These are phyloP conservation scores for Hemistola chrysoprasaria DNA, from an alignment of 2,888 invertebrate species.

Conservation along the genomic window DNA sequence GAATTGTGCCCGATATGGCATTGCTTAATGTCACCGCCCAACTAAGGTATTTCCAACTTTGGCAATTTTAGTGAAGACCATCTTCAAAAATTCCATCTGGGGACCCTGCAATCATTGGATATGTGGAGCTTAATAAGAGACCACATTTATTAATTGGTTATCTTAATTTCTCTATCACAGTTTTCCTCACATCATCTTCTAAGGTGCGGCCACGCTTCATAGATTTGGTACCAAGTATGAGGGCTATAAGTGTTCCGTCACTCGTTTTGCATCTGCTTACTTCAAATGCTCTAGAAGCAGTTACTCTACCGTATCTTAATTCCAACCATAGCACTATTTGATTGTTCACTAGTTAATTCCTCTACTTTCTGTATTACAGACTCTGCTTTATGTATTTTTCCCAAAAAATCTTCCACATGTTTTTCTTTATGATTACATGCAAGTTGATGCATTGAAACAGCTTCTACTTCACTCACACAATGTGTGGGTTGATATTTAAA, in stretches of 20 bases:
- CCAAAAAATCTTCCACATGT: neutral
- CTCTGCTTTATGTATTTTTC: neutral
- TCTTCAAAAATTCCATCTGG: conserved; percentile 2
- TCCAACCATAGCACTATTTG: neutral
- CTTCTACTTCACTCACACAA: no score
- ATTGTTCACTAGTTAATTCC: neutral
- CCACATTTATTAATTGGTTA: neutral
- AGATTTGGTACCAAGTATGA: neutral
- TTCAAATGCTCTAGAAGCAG: conserved; percentile 1
- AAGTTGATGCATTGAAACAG: no score
- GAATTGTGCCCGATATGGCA: no score
- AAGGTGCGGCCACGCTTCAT: neutral
- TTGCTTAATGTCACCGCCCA: no score
- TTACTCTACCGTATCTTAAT: conserved; percentile 1
- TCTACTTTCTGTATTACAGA: no score
- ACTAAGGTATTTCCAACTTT: no score
- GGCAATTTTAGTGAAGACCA: no score
- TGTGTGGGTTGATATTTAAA: no score
- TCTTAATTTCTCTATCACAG: neutral
- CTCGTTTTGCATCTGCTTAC: neutral
- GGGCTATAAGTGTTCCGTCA: neutral
- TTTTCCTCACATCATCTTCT: neutral
- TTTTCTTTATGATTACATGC: neutral
- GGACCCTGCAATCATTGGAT: conserved; percentile 1
- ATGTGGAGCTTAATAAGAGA: neutral